These are phyloP conservation scores for Elysia chlorotica DNA, from an alignment of 1,140 invertebrate genomes.

Conservation along the genomic window DNA sequence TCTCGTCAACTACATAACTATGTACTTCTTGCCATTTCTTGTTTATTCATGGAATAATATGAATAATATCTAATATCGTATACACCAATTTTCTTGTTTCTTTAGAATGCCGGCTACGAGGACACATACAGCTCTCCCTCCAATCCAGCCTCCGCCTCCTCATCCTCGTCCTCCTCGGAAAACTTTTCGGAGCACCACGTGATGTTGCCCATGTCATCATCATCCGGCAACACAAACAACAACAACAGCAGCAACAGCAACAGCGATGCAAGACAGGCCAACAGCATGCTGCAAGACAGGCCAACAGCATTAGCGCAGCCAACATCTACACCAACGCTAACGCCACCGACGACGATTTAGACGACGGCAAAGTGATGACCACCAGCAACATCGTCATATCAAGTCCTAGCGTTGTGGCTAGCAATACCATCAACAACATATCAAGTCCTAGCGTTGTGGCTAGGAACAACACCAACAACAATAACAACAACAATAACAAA, in stretches of 20 bases:
- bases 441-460: no score
- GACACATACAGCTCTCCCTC: not conserved
- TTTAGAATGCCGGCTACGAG: not conserved
- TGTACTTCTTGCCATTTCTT: not conserved
- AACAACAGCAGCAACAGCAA: not conserved
- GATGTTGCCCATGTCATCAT: conserved; percentile 4
- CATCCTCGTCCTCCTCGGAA: not conserved
- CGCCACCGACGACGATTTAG: conserved; percentile 13
- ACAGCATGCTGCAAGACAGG: not conserved
- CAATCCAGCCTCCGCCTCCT: not conserved
- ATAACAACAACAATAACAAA: conserved; percentile 7
- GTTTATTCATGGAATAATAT: not conserved
- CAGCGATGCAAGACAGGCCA: not conserved
- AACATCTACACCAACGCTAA: conserved; percentile 25
- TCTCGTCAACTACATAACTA: not conserved
- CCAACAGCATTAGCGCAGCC: not conserved
- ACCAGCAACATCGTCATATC: no score
- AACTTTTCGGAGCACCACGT: conserved; percentile 5
- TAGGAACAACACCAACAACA: conserved; percentile 14
- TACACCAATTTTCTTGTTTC: not conserved
- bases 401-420: no score
- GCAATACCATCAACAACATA: no score
- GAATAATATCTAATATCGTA: not conserved
- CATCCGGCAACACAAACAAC: not conserved
- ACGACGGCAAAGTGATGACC: no score